Conservation (phyloP, 2,797 vertebrate species). For the Silurus aristotelis region DNA sequence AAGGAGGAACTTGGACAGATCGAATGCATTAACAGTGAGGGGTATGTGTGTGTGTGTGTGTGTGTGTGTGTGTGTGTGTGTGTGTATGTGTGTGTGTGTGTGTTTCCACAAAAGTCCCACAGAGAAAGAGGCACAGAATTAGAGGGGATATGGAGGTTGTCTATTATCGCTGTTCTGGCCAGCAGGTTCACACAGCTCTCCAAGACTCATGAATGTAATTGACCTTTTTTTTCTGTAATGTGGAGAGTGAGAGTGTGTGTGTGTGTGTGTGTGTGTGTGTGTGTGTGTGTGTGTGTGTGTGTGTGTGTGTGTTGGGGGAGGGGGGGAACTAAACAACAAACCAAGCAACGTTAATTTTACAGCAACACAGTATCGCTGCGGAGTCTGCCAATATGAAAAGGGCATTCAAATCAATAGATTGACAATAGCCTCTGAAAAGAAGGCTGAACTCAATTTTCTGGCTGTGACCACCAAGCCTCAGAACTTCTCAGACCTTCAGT, state of each 20-base stretch:
- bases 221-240: slow-evolving; percentile 93
- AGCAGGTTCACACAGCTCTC: slow-evolving; percentile 84
- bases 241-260: slow-evolving; percentile 62
- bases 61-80: slow-evolving; percentile 24
- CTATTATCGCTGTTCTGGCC: slow-evolving; percentile 82
- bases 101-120: slow-evolving; percentile 54
- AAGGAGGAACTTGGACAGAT: slow-evolving; percentile 41
- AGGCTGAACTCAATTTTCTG: slow-evolving; percentile 91
- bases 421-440: slow-evolving; percentile 92
- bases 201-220: slow-evolving; percentile 95
- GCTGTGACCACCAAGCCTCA: slow-evolving; percentile 63
- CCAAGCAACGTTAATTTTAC: slow-evolving; percentile 91
- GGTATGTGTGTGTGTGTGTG: slow-evolving; percentile 24
- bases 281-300: too few relatives aligned
- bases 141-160: slow-evolving; percentile 91
- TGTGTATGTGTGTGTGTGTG: slow-evolving; percentile 19
- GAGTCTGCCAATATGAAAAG: slow-evolving; percentile 93
- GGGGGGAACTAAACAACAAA: slow-evolving; percentile 77
- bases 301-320: too few relatives aligned
- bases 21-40: slow-evolving; percentile 28
- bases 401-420: slow-evolving; percentile 94
- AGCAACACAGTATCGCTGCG: slow-evolving; percentile 85
- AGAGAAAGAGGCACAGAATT: slow-evolving; percentile 69
- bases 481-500: slow-evolving; percentile 12
- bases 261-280: too few relatives aligned